A percentile compares a stretch with the other conserved stretches of the same genome.
Conservation (phyloP, 2,797 vertebrate species). For the Hoplostethus mediterraneus region DNA sequence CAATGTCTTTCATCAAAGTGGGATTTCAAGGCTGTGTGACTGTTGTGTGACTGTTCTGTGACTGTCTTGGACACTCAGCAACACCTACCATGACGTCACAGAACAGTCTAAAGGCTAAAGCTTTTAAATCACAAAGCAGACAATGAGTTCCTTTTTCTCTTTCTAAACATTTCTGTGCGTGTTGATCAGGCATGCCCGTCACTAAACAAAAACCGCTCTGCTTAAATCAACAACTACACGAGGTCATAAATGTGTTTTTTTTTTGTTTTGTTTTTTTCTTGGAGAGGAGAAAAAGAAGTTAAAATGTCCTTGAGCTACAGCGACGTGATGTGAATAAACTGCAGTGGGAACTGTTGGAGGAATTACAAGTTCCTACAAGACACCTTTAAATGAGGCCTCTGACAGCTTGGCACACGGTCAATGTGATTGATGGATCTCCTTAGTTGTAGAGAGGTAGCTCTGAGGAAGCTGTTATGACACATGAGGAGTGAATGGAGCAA, state of each 20-base stretch:
- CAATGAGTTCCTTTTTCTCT: constrained; percentile 64
- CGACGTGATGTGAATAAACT: constrained; percentile 65
- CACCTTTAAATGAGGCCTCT: constrained; percentile 68
- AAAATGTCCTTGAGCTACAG: constrained; percentile 73
- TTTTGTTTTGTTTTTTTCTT: constrained; percentile 36
- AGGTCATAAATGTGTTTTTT: constrained; percentile 57
- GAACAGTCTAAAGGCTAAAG: constrained; percentile 51
- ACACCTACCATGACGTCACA: constrained; percentile 54
- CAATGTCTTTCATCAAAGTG: constrained; percentile 40
- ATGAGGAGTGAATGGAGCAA: constrained; percentile 58
- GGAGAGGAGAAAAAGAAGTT: constrained; percentile 50
- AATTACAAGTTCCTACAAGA: constrained; percentile 82
- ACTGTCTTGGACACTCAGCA: constrained; percentile 34
- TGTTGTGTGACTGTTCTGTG: too few relatives aligned
- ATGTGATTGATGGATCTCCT: constrained; percentile 72
- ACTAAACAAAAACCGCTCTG: constrained; percentile 70
- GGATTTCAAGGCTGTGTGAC: constrained; percentile 36
- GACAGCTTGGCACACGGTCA: constrained; percentile 73
- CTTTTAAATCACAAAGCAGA: constrained; percentile 70
- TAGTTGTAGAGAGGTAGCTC: constrained; percentile 58
- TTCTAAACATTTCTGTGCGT: constrained; percentile 60
- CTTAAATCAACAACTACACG: constrained; percentile 77
- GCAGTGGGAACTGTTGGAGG: constrained; percentile 68
- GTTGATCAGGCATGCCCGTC: constrained; percentile 71
- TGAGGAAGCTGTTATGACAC: constrained; percentile 75